Evolutionary conservation across 2,888 invertebrate genomes (phyloP), one percentile per base, ranked within the genome.

Genomic region (Epistrophe eligans): DNA sequence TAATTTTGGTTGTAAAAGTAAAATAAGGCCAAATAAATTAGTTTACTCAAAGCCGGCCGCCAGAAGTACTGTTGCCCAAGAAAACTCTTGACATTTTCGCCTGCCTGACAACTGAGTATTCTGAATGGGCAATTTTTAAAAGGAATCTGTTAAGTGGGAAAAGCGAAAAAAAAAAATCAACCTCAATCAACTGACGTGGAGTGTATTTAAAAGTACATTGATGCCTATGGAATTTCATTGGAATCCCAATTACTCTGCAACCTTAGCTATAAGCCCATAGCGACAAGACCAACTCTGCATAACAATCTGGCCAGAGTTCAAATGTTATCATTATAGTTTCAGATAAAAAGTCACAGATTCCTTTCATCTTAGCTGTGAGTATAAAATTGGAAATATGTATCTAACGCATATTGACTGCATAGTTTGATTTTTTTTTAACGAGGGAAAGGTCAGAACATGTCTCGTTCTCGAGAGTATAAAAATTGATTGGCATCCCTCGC

Each of bases 321-420:
- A 87, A 79, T 82, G 82, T 87, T 82, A 87, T 87, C 85, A 74
- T 74, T 19, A 67, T 48, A 66, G n/a, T 52, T 58, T 72, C 52
- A 74, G 82, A 87, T 87, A 87, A 85, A 85, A 81, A 73, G 19
- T 40, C 62, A 80, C 60, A 81, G 52, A 48, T 48, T 55, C 66
- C 52, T 24, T 48, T 32, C 19, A 9, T 24, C 45, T 55, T 28
- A 24, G 13, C 13, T 52, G 17, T 32, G 32, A 32, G 17, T 15
- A 32, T 48, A 19, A 73, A 35, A 62, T 48, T 19, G 38, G 43
- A 72, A 77, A 66, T n/a, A 17, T 67, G 52, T 79, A 83, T 77
- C 52, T 45, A 60, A 55, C 24, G 32, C 9, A 24, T n/a, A 55
- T n/a, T 32, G 17, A 28, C 7, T n/a, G 48, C 28, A 52, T 52